A percentile compares a stretch with the other conserved stretches of the same genome.
Evolutionary conservation across 2,888 invertebrate genomes (phyloP).

Genomic region (Drosophila infuscata): DNA sequence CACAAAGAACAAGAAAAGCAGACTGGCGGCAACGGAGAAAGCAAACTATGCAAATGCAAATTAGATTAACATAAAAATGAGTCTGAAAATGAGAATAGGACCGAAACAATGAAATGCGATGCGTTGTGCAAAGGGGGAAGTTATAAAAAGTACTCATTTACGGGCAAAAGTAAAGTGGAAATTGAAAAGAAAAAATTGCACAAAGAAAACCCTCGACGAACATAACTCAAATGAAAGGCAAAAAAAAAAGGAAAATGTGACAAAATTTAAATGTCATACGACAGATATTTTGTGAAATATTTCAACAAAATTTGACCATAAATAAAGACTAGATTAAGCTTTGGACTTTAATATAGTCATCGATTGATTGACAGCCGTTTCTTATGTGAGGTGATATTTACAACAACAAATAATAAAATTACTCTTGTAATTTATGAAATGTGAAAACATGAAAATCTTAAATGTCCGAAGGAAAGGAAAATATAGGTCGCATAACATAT

Average conservation of each 20-base stretch:
- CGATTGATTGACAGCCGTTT: not conserved
- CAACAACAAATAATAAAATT: not conserved
- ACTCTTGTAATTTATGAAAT: not conserved
- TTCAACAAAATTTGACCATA: not conserved
- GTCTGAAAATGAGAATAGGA: conserved; percentile 31
- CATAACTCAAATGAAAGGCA: conserved; percentile 19
- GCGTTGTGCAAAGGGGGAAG: conserved; percentile 16
- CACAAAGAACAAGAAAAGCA: conserved; percentile 44
- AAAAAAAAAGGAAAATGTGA: not conserved
- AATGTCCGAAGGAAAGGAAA: not conserved
- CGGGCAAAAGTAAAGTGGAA: conserved; percentile 14
- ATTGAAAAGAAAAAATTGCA: conserved; percentile 24
- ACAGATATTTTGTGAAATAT: not conserved
- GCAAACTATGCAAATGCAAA: conserved; percentile 75
- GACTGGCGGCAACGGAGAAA: conserved; percentile 22
- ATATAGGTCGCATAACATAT: not conserved
- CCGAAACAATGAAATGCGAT: conserved; percentile 54
- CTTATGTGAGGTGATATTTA: not conserved
- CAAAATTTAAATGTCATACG: not conserved
- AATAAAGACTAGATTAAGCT: conserved; percentile 1
- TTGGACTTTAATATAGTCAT: not conserved
- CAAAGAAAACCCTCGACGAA: conserved; percentile 5
- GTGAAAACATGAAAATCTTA: not conserved
- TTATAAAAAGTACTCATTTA: conserved; percentile 10
- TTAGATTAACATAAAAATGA: conserved; percentile 66